Percentiles rank a stretch among this genome's conserved stretches.
phyloP scores from a whole-genome alignment of 2,113 vertebrate species.

The Rafetus swinhoei region DNA sequence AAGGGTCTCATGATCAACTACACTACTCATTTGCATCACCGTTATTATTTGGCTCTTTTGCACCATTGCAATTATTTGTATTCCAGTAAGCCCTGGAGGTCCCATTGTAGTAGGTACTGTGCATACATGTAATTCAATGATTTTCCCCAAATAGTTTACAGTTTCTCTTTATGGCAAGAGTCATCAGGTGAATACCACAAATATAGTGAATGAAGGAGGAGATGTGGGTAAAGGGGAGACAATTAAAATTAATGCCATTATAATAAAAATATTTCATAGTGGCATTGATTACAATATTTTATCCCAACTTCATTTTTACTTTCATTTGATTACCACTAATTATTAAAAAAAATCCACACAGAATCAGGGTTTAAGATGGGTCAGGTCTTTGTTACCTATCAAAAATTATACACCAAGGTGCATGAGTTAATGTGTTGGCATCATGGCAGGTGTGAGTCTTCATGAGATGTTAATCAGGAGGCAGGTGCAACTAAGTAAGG shows the following conservation, averaged over 20 bases:
- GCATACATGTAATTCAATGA: not conserved
- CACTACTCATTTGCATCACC: conserved; percentile 29
- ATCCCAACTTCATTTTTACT: not conserved
- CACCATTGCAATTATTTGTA: not conserved
- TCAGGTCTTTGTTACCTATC: too few species aligned
- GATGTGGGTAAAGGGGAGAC: not conserved
- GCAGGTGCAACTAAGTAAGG: not conserved
- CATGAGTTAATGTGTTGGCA: not conserved
- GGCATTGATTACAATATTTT: not conserved
- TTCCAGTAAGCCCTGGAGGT: accelerated
- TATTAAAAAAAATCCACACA: not conserved
- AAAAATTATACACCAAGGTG: not conserved
- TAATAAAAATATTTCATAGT: not conserved
- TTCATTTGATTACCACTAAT: not conserved
- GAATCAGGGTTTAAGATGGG: too few species aligned
- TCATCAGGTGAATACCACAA: not conserved
- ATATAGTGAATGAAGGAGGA: not conserved
- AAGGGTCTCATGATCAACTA: conserved; percentile 45
- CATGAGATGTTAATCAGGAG: not conserved
- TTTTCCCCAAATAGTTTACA: not conserved
- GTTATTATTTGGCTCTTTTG: not conserved
- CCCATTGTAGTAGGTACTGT: accelerated
- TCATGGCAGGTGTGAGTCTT: not conserved
- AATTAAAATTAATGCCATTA: not conserved
- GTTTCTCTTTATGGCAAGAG: not conserved